These are phyloP conservation scores for Halictus rubicundus DNA, from an alignment of 1,140 invertebrate species.

Conservation along the genomic window DNA sequence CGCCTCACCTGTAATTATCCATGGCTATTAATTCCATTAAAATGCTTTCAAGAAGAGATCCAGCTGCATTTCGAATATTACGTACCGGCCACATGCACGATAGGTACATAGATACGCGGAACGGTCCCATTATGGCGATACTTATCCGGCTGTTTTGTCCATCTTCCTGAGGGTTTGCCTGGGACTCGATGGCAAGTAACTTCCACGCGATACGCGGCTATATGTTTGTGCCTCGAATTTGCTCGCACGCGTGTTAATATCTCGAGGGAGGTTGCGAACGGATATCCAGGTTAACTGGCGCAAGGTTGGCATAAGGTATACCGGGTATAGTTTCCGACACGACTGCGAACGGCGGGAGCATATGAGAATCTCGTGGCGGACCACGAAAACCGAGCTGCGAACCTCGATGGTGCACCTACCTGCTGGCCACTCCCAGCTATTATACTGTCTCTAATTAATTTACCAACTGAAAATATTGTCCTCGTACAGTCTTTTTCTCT, in stretches of 20 bases:
- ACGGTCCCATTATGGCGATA: neutral
- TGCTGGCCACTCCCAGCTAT: constrained; percentile 49
- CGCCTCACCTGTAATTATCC: neutral
- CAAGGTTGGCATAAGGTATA: constrained; percentile 43
- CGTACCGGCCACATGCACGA: no score
- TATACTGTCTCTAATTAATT: constrained; percentile 70
- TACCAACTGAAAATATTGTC: constrained; percentile 58
- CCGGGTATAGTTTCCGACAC: constrained; percentile 51
- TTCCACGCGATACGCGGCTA: constrained; percentile 10
- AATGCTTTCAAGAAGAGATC: neutral
- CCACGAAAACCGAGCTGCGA: constrained; percentile 43
- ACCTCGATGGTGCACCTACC: constrained; percentile 18
- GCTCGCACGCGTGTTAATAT: constrained; percentile 58
- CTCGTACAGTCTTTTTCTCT: neutral
- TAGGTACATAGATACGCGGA: no score
- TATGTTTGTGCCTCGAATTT: constrained; percentile 43
- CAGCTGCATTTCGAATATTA: neutral
- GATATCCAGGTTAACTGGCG: constrained; percentile 55
- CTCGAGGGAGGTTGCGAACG: constrained; percentile 57
- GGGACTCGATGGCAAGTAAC: constrained; percentile 21
- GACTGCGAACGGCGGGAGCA: constrained; percentile 40
- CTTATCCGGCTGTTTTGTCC: constrained; percentile 16
- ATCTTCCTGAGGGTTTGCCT: constrained; percentile 23
- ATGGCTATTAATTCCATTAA: neutral
- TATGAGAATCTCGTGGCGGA: constrained; percentile 34